phyloP scores from a whole-genome alignment of 2,113 vertebrate genomes.

The Muntiacus reevesi region DNA sequence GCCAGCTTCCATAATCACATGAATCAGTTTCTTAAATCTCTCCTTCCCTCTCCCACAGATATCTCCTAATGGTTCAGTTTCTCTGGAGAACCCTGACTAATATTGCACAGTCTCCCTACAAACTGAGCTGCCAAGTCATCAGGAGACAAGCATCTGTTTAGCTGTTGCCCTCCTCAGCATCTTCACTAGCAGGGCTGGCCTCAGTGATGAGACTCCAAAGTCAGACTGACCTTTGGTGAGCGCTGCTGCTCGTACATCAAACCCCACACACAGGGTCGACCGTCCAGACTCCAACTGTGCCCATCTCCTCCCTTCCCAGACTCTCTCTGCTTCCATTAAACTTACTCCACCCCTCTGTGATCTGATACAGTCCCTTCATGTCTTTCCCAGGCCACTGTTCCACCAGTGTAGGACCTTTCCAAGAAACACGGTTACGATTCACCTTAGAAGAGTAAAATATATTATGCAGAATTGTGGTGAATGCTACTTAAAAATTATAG shows the following conservation, averaged over 20 bases:
- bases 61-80: not conserved
- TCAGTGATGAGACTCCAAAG: not conserved
- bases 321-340: not conserved
- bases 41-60: not conserved
- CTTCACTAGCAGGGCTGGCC: not conserved
- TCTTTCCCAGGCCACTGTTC: not conserved
- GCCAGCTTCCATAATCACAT: not conserved
- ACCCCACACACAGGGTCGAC: not conserved
- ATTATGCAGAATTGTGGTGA: not conserved
- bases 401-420: too few relatives aligned
- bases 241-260: accelerated
- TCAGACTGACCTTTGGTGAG: not conserved
- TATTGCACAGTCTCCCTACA: not conserved
- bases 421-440: not conserved
- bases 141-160: not conserved
- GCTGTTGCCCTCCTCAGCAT: not conserved
- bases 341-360: not conserved
- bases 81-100: not conserved
- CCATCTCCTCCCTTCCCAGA: not conserved
- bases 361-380: not conserved
- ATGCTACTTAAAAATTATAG: not conserved
- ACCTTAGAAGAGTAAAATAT: not conserved
- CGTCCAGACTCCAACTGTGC: too few relatives aligned
- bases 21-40: not conserved
- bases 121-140: accelerated